phyloP scores from a whole-genome alignment of 37 sponge, comb jelly and placozoan genomes.

The Haliclona indistincta region DNA sequence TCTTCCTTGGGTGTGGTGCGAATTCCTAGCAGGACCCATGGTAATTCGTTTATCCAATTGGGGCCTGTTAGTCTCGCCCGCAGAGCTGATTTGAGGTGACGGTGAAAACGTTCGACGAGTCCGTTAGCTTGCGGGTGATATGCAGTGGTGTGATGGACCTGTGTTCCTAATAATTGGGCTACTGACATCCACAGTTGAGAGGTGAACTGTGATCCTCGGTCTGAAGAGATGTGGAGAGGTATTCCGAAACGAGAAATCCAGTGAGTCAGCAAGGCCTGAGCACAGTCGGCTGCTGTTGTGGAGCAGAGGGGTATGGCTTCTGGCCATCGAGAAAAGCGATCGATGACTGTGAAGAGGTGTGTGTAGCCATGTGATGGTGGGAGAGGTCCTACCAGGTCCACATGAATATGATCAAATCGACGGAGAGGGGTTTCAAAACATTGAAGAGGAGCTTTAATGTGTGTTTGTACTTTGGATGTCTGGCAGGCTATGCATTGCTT shows the following conservation, averaged over 20 bases:
- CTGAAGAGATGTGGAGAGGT: conserved; percentile 31
- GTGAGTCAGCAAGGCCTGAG: conserved; percentile 15
- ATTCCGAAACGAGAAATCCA: conserved; percentile 24
- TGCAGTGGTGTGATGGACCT: conserved; percentile 25
- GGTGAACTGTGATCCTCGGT: conserved; percentile 40
- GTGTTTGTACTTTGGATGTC: conserved; percentile 15
- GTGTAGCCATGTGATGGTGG: conserved; percentile 39
- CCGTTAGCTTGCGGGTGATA: conserved; percentile 39
- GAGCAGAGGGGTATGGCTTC: conserved; percentile 43
- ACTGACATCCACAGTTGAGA: conserved; percentile 35
- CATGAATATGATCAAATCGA: conserved; percentile 28
- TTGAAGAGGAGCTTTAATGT: not conserved
- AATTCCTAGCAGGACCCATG: conserved; percentile 36
- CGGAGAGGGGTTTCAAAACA: conserved; percentile 3
- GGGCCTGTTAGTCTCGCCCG: conserved; percentile 18
- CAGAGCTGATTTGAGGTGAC: conserved; percentile 34
- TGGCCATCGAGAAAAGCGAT: conserved; percentile 43
- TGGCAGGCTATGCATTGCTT: conserved; percentile 31
- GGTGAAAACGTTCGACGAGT: too few relatives aligned
- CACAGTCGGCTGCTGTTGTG: conserved; percentile 24
- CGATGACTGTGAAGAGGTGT: conserved; percentile 25
- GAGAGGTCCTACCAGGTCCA: conserved; percentile 26
- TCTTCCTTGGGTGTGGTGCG: conserved; percentile 37
- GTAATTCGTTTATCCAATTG: conserved; percentile 27
- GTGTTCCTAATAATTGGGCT: conserved; percentile 15